These are phyloP conservation scores for Linhomoeus sp. DNA, from an alignment of 2,888 invertebrate genomes.

Conservation along the genomic window DNA sequence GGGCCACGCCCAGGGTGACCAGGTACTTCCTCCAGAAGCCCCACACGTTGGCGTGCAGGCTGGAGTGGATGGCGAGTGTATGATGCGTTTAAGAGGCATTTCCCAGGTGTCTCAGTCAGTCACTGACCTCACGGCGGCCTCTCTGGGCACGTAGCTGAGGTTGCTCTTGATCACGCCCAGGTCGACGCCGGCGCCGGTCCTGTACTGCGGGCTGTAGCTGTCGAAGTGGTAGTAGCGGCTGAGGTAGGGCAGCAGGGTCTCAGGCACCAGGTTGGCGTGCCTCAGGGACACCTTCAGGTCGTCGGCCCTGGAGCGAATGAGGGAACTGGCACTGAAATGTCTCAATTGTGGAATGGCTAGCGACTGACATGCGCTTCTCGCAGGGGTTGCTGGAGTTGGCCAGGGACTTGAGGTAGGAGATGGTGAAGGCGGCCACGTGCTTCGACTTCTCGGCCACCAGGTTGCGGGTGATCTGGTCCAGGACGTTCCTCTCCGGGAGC, in stretches of 20 bases:
- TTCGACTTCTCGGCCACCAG: constrained; percentile 13
- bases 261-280: constrained; percentile 7
- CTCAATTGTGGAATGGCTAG: no score
- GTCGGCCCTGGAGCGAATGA: not conserved
- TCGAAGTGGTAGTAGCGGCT: constrained; percentile 9
- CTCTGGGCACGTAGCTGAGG: constrained; percentile 7
- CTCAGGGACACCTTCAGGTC: constrained; percentile 10
- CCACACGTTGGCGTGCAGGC: constrained; percentile 14
- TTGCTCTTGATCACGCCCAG: constrained; percentile 12
- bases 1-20: constrained; percentile 5
- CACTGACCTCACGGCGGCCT: constrained; percentile 5
- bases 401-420: constrained; percentile 12
- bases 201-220: not conserved
- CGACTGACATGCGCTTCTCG: constrained; percentile 8
- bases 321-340: no score
- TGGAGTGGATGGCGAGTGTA: constrained; percentile 1
- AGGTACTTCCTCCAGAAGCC: constrained; percentile 15
- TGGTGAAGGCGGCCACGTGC: constrained; percentile 17
- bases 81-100: not conserved
- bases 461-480: constrained; percentile 14
- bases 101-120: not conserved
- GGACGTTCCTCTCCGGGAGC: constrained; percentile 12
- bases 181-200: constrained; percentile 11
- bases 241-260: constrained; percentile 4
- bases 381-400: constrained; percentile 14